These are phyloP conservation scores for Zoanthus sansibaricus DNA, from an alignment of 92 coral and sea anemone species.

Conservation along the genomic window DNA sequence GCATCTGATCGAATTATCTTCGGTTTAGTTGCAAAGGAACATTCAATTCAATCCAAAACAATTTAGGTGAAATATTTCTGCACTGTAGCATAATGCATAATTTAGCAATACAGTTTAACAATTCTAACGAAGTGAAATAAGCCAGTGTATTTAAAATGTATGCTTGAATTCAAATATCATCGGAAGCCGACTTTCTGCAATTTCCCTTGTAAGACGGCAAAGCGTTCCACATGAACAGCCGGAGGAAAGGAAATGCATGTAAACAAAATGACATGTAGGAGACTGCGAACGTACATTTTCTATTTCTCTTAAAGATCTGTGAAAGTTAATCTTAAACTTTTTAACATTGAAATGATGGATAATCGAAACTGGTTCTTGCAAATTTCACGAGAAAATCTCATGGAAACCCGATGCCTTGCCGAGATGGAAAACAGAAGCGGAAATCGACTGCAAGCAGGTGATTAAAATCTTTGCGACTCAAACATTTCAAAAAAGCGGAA, in stretches of 20 bases:
- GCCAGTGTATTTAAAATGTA: not conserved
- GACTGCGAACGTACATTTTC: not conserved
- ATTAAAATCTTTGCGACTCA: not conserved
- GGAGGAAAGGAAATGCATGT: constrained; percentile 30
- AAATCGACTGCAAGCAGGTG: constrained; percentile 42
- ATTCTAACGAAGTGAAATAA: too few relatives aligned
- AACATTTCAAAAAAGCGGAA: not conserved
- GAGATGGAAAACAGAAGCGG: constrained; percentile 17
- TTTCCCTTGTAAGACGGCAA: not conserved
- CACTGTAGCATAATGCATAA: too few relatives aligned
- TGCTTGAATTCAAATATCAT: not conserved
- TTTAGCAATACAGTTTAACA: too few relatives aligned
- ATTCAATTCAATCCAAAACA: too few relatives aligned
- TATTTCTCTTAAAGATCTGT: not conserved
- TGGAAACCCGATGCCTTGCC: constrained; percentile 22
- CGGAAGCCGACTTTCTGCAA: not conserved
- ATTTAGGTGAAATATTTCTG: too few relatives aligned
- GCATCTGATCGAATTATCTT: too few relatives aligned
- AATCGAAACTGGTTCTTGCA: not conserved
- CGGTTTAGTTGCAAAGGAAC: too few relatives aligned
- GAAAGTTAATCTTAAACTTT: not conserved
- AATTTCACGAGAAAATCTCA: not conserved
- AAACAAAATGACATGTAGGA: not conserved
- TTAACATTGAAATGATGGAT: not conserved
- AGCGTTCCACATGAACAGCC: not conserved